Percentiles rank a stretch among this genome's conserved stretches.
phyloP scores from a whole-genome alignment of 2,888 invertebrate genomes.

The Leptopilina syphax region DNA sequence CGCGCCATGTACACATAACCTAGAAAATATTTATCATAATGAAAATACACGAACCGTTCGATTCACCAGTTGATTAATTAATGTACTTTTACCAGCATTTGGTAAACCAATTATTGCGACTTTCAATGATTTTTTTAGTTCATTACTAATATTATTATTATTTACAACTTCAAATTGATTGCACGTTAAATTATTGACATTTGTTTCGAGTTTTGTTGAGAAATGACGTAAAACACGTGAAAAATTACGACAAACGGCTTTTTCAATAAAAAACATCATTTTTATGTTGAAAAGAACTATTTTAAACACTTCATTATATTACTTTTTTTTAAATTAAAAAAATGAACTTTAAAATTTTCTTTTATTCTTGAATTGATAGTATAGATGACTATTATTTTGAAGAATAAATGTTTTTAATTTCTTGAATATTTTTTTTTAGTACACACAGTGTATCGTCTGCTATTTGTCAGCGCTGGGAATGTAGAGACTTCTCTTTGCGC shows the following conservation, averaged over 20 bases:
- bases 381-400: no score
- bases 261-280: no score
- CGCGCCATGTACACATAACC: background rate
- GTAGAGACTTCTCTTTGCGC: no score
- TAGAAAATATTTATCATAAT: conserved; percentile 10
- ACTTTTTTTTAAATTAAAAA: no score
- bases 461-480: no score
- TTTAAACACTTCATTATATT: no score
- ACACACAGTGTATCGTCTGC: no score
- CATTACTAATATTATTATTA: background rate
- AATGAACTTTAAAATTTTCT: no score
- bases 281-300: no score
- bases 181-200: background rate
- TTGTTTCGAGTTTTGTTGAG: background rate
- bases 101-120: conserved; percentile 93
- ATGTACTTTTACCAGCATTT: conserved; percentile 97
- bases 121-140: conserved; percentile 56
- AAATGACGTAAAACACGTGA: conserved; percentile 1
- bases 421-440: no score
- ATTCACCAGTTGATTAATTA: conserved; percentile 91
- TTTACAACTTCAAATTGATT: background rate
- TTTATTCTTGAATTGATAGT: no score
- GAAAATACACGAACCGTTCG: conserved; percentile 81
- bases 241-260: background rate
- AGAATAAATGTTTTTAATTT: no score